Evolutionary conservation across 2,113 vertebrate species (phyloP).

Genomic region (Barnardius zonarius): DNA sequence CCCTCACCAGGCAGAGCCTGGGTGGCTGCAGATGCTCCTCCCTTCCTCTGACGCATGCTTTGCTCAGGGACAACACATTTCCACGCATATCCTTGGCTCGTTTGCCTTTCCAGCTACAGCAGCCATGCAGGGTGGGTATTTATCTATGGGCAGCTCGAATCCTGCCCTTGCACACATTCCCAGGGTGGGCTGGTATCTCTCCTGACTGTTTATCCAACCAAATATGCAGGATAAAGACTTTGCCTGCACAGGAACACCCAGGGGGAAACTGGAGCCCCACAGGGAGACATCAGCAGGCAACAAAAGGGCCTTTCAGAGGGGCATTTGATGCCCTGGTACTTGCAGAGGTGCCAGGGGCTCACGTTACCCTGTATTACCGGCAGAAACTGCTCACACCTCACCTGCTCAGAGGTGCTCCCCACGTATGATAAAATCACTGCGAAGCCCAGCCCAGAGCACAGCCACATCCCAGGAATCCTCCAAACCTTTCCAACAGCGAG

Average conservation of each 20-base stretch:
- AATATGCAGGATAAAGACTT: background rate
- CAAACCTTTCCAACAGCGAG: background rate
- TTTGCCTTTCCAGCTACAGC: background rate
- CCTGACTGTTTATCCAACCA: background rate
- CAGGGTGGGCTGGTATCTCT: background rate
- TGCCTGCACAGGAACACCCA: background rate
- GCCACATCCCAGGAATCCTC: background rate
- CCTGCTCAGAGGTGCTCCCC: background rate
- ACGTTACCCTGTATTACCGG: background rate
- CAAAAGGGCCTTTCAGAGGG: constrained; percentile 38
- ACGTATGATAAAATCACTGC: rapidly evolving
- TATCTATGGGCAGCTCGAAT: background rate
- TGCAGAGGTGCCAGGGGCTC: background rate
- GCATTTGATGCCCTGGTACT: background rate
- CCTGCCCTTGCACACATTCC: background rate
- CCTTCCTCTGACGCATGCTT: rapidly evolving
- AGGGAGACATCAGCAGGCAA: background rate
- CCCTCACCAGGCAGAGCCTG: background rate
- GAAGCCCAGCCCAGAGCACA: background rate
- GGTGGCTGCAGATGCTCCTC: background rate
- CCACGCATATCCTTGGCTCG: background rate
- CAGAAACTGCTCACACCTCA: background rate
- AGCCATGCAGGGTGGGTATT: background rate
- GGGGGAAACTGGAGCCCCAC: background rate
- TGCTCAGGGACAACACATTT: background rate